Evolutionary conservation across 2,888 invertebrate species (phyloP), one percentile per base, ranked within the genome.

Genomic region (Spisula subtruncata): DNA sequence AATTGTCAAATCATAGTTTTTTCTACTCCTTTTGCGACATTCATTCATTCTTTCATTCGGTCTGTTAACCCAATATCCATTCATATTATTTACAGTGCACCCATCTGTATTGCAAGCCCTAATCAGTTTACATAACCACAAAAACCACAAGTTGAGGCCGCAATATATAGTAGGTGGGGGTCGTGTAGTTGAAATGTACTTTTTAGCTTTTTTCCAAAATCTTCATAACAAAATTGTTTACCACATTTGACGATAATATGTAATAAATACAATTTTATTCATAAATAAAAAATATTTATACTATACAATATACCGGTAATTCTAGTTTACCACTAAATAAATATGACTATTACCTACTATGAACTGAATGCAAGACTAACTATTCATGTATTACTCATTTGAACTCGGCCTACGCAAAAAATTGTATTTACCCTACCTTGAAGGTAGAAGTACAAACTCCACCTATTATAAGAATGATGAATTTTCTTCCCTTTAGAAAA

Each of bases 341-440:
- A 4, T 66, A 8, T 66, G 25, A 66, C 12, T 51, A 66, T 25
- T 25, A 56, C 56, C 56, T 25, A 66, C 60, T 25, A 41, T 41
- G 25, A 25, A 25, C n/a, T 66, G 60, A 66, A 25, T 66, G n/a
- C 25, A 66, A 66, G 25, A 66, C 20, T 25, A 66, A n/a, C 60
- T 25, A 41, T n/a, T n/a, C n/a, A n/a, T n/a, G n/a, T n/a, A n/a
- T 60, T 83, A 60, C 83, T 83, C 66, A 83, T 83, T 25, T 25
- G 84, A 71, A 71, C 84, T 84, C 83, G 25, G 51, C 84, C 84
- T 51, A 84, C 84, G 46, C 84, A 84, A 48, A 84, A 71, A 75
- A 8, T 14, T 2, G 66, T 32, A 35, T 54, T 51, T 75, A 29
- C 75, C 25, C 84, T 75, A 35, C 75, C 75, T 75, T 84, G 75